Evolutionary conservation across 64 coral and sea anemone species (phyloP).

Genomic region (Montipora efflorescens): DNA sequence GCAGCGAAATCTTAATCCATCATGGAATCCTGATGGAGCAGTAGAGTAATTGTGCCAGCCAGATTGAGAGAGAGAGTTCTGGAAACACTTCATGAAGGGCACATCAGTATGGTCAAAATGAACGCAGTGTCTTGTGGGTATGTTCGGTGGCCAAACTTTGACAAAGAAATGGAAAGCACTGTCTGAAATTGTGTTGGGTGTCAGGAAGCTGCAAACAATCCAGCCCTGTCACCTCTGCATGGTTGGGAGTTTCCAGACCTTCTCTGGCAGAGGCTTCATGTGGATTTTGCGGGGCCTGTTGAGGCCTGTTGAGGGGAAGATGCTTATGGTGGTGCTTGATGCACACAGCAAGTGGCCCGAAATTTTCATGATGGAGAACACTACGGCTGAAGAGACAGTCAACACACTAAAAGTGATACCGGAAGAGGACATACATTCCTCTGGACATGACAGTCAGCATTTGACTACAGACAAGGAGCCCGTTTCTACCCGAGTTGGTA

Average conservation of each 20-base stretch:
- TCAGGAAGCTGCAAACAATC: too few species aligned
- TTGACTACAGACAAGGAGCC: too few species aligned
- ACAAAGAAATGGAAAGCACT: too few species aligned
- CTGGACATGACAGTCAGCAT: too few species aligned
- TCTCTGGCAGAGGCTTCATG: too few species aligned
- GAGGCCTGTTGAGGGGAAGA: neutral
- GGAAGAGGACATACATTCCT: too few species aligned
- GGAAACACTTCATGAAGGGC: neutral
- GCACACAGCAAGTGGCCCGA: neutral
- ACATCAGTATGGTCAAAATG: conserved; percentile 1
- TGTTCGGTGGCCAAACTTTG: too few species aligned
- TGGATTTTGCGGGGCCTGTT: too few species aligned
- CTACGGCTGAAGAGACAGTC: neutral
- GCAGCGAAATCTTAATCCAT: conserved; percentile 1
- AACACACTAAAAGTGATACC: neutral
- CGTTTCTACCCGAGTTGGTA: too few species aligned
- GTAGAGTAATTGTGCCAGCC: neutral
- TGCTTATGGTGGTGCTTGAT: neutral
- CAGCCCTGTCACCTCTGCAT: too few species aligned
- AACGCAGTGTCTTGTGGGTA: neutral
- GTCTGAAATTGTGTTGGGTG: too few species aligned
- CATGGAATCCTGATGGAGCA: conserved; percentile 32
- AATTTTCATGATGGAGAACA: neutral
- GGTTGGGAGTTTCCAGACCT: too few species aligned
- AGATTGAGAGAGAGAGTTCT: neutral